Percentiles rank a stretch among this genome's conserved stretches.
phyloP scores from a whole-genome alignment of 2,797 vertebrate genomes.

The Varecia variegata region DNA sequence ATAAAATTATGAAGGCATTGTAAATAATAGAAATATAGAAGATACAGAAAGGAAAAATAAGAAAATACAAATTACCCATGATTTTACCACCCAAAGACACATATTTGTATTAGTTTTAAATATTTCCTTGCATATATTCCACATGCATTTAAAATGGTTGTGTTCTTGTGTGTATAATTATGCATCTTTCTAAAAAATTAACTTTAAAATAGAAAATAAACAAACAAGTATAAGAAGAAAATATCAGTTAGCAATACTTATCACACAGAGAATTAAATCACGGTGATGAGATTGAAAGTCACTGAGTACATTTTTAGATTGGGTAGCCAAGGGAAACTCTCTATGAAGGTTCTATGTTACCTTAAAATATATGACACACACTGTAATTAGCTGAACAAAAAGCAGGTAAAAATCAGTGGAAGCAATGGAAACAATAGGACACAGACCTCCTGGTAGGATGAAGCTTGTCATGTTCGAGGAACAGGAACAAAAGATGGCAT shows the following conservation, averaged over 20 bases:
- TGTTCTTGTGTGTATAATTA: background rate
- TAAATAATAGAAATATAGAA: background rate
- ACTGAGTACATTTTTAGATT: background rate
- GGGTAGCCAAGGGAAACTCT: background rate
- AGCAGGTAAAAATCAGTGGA: background rate
- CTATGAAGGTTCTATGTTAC: background rate
- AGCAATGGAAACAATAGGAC: background rate
- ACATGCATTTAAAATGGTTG: background rate
- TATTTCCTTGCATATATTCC: constrained; percentile 3
- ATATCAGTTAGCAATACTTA: background rate
- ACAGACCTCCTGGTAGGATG: background rate
- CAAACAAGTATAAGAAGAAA: background rate
- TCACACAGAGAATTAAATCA: background rate
- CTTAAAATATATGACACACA: background rate
- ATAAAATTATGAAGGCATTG: background rate
- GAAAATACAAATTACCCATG: background rate
- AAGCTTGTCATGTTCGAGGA: background rate
- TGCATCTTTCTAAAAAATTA: background rate
- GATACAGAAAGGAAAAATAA: background rate
- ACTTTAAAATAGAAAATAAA: background rate
- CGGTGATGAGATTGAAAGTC: background rate
- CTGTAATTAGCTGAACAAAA: background rate
- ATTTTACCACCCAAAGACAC: background rate
- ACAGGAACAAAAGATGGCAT: background rate
- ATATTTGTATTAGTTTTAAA: background rate